Evolutionary conservation across 2,888 invertebrate genomes (phyloP).

Genomic region (Polydrusus pterygomalis): DNA sequence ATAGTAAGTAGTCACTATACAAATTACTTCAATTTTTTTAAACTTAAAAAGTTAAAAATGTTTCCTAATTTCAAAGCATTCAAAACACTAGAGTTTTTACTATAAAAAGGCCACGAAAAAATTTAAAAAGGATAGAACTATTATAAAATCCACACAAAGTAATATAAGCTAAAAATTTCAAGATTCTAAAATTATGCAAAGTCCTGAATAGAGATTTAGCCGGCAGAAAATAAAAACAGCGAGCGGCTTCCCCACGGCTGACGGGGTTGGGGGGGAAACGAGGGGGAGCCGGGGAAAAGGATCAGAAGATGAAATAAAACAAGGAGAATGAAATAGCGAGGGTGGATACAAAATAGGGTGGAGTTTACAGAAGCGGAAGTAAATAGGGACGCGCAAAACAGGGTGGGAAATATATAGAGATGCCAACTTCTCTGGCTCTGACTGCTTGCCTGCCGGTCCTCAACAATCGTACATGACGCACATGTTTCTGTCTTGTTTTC

Average conservation of each 20-base stretch:
- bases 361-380: conserved; percentile 77
- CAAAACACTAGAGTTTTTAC: too few relatives aligned
- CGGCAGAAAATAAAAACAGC: conserved; percentile 67
- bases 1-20: too few relatives aligned
- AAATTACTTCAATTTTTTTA: too few relatives aligned
- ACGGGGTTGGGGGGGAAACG: conserved; percentile 22
- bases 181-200: conserved; percentile 70
- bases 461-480: conserved; percentile 59
- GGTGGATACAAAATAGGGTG: conserved; percentile 71
- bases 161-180: conserved; percentile 56
- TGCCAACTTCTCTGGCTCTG: conserved; percentile 65
- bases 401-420: conserved; percentile 69
- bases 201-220: conserved; percentile 68
- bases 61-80: too few relatives aligned
- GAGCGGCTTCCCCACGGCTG: conserved; percentile 46
- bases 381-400: conserved; percentile 73
- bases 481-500: conserved; percentile 57
- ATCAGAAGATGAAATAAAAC: conserved; percentile 73
- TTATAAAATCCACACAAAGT: conserved; percentile 39
- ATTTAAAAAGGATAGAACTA: conserved; percentile 6
- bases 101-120: not conserved
- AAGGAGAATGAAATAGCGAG: conserved; percentile 73
- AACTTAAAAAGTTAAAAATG: too few relatives aligned
- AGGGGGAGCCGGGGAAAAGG: conserved; percentile 61
- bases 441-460: conserved; percentile 61